Evolutionary conservation across 2,113 vertebrate genomes (phyloP).

Genomic region (Gavia stellata): DNA sequence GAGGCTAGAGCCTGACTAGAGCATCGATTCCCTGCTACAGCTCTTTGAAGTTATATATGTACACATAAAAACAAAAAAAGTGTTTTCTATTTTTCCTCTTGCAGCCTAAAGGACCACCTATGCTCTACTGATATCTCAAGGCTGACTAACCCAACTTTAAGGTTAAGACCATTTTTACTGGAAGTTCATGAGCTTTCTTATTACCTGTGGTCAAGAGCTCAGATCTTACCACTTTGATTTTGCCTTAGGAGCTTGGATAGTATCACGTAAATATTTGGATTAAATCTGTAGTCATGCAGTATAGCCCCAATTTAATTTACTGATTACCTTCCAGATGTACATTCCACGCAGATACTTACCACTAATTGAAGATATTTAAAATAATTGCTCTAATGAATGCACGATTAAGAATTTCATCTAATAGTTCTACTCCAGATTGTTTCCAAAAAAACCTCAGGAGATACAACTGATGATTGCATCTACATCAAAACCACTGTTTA

Average conservation of each 20-base stretch:
- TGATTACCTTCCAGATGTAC: neutral
- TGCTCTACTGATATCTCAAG: neutral
- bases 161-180: neutral
- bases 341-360: neutral
- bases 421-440: neutral
- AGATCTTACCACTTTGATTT: neutral
- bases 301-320: neutral
- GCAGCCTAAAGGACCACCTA: neutral
- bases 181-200: neutral
- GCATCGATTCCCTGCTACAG: neutral
- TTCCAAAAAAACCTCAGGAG: neutral
- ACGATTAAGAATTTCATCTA: neutral
- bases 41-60: neutral
- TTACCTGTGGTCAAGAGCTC: neutral
- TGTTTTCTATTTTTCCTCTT: neutral
- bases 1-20: neutral
- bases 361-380: slow-evolving; percentile 7
- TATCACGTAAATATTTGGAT: neutral
- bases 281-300: neutral
- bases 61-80: rapidly evolving
- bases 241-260: neutral
- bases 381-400: neutral
- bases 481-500: neutral
- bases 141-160: neutral
- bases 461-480: neutral